Conservation (phyloP, 1,140 invertebrate genomes). For the Drosophila watanabei region DNA sequence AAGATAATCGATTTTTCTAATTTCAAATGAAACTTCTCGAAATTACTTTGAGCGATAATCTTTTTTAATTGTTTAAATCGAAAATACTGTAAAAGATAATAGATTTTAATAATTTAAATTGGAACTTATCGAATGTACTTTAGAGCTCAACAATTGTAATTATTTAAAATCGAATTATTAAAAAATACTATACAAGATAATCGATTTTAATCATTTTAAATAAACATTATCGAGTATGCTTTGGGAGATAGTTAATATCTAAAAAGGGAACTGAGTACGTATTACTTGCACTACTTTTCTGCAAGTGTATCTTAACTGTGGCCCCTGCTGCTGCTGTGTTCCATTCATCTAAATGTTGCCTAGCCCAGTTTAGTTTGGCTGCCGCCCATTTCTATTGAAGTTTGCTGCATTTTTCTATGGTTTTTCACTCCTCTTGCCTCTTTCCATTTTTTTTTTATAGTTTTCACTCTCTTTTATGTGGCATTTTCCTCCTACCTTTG, state of each 20-base stretch:
- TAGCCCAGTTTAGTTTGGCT: constrained; percentile 37
- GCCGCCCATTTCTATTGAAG: constrained; percentile 21
- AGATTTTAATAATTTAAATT: neutral
- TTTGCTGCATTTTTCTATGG: constrained; percentile 24
- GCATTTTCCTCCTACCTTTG: constrained; percentile 16
- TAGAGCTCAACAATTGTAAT: neutral
- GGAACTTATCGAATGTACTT: neutral
- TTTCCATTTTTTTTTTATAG: constrained; percentile 10
- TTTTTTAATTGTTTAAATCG: no score
- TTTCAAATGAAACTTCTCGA: no score
- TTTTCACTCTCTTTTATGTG: constrained; percentile 48
- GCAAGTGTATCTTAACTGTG: constrained; percentile 4
- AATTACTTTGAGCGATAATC: no score
- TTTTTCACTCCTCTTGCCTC: constrained; percentile 5
- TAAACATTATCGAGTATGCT: neutral
- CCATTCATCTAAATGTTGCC: constrained; percentile 41
- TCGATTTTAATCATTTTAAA: neutral
- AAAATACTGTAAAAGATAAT: no score
- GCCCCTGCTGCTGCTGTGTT: neutral
- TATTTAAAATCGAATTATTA: neutral
- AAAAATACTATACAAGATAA: neutral
- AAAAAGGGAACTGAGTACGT: no score
- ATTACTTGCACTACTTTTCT: neutral
- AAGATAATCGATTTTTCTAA: no score
- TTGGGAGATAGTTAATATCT: neutral